A percentile compares a stretch with the other conserved stretches of the same genome.
These are phyloP conservation scores for Xylophagus ater DNA, from an alignment of 2,888 invertebrate species.

Conservation along the genomic window DNA sequence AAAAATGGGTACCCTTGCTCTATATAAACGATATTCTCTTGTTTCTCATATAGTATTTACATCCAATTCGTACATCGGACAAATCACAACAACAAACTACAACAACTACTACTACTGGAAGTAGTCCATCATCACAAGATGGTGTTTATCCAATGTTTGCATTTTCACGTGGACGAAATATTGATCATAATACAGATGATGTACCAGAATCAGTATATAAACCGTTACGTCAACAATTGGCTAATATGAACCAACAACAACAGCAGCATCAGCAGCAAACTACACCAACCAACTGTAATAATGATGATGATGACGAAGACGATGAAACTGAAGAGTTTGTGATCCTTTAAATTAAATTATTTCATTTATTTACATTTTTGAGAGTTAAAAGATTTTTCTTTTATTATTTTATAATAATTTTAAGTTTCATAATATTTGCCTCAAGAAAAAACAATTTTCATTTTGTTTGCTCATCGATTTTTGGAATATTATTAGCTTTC, in stretches of 20 bases:
- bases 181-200: conserved; percentile 36
- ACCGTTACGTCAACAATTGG: conserved; percentile 45
- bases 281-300: conserved; percentile 42
- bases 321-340: conserved; percentile 65
- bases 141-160: conserved; percentile 68
- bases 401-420: too few relatives aligned
- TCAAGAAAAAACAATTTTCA: too few relatives aligned
- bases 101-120: background rate
- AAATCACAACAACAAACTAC: conserved; percentile 5
- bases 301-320: conserved; percentile 51
- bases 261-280: too few relatives aligned
- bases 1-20: too few relatives aligned
- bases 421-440: too few relatives aligned
- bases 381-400: too few relatives aligned
- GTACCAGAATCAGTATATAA: conserved; percentile 41
- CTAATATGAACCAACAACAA: conserved; percentile 45
- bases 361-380: background rate
- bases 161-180: conserved; percentile 60
- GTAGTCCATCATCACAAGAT: conserved; percentile 32
- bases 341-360: conserved; percentile 41
- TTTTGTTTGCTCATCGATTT: too few relatives aligned
- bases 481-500: too few relatives aligned
- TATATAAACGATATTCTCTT: too few relatives aligned
- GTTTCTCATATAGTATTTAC: conserved; percentile 39
- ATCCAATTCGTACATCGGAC: conserved; percentile 38